Conservation (phyloP, 1,140 invertebrate species). For the Ridgeia piscesae region DNA sequence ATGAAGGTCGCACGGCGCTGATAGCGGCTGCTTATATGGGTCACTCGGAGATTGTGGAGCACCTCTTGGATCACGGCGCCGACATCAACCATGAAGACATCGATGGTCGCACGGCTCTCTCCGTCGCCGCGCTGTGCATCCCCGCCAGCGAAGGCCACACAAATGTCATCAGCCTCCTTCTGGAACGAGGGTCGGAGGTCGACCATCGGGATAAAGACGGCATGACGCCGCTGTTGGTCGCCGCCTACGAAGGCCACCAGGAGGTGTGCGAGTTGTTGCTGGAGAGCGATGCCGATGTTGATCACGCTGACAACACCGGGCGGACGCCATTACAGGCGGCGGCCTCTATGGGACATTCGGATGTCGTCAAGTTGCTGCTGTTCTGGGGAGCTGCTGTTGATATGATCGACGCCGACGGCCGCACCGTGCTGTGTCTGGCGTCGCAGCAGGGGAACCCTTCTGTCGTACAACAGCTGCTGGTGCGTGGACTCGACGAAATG, state of each 20-base stretch:
- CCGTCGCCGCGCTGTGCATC: constrained; percentile 66
- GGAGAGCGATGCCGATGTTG: constrained; percentile 84
- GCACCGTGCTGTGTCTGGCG: constrained; percentile 78
- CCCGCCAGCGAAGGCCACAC: constrained; percentile 72
- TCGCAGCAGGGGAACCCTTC: constrained; percentile 80
- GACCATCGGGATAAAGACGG: constrained; percentile 91
- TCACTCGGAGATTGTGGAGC: constrained; percentile 60
- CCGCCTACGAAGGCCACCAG: constrained; percentile 64
- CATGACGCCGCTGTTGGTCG: constrained; percentile 88
- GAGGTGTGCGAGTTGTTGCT: constrained; percentile 82
- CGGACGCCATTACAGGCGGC: constrained; percentile 76
- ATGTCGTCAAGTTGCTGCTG: constrained; percentile 76
- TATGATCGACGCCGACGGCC: constrained; percentile 85
- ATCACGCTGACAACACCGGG: constrained; percentile 77
- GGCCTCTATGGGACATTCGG: constrained; percentile 81
- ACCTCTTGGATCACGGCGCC: constrained; percentile 49
- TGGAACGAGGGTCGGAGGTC: constrained; percentile 72
- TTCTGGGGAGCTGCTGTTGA: constrained; percentile 90
- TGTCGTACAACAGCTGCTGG: constrained; percentile 83
- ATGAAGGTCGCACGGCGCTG: constrained; percentile 75
- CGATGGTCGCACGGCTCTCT: constrained; percentile 73
- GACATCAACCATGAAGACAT: constrained; percentile 54
- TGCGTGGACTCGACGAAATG: constrained; percentile 74
- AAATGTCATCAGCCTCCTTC: constrained; percentile 61
- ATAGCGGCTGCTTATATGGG: constrained; percentile 65